Evolutionary conservation across 2,888 invertebrate species (phyloP).

Genomic region (Amblyteles armatorius): DNA sequence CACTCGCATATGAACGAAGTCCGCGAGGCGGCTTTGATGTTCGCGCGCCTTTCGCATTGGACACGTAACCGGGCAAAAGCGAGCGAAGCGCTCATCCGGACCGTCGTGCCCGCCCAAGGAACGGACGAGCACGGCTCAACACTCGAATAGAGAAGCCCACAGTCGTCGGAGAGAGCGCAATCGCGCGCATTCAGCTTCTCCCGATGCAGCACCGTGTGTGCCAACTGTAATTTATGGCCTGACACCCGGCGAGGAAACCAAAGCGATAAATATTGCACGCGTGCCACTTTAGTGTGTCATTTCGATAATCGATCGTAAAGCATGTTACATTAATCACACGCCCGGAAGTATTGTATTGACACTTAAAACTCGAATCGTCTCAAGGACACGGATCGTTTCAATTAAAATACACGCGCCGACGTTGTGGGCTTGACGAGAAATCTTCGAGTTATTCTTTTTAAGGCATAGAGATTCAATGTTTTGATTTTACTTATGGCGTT

Average conservation of each 20-base stretch:
- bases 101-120: slow-evolving; percentile 43
- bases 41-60: slow-evolving; percentile 1
- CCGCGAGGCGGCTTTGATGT: slow-evolving; percentile 58
- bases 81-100: slow-evolving; percentile 52
- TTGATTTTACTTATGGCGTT: too few species aligned
- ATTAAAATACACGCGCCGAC: too few species aligned
- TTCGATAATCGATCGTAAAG: slow-evolving; percentile 25
- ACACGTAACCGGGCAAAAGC: neutral
- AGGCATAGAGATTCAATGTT: too few species aligned
- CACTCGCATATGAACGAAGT: slow-evolving; percentile 36
- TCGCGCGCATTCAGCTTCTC: slow-evolving; percentile 37
- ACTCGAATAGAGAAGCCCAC: slow-evolving; percentile 63
- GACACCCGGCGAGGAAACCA: slow-evolving; percentile 56
- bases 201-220: slow-evolving; percentile 62
- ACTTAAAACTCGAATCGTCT: neutral
- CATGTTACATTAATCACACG: neutral
- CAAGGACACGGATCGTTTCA: neutral
- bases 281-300: slow-evolving; percentile 40
- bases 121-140: slow-evolving; percentile 55
- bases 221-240: slow-evolving; percentile 62
- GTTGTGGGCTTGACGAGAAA: too few species aligned
- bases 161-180: slow-evolving; percentile 36
- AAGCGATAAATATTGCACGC: slow-evolving; percentile 65
- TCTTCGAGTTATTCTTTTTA: too few species aligned
- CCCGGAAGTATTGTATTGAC: neutral